Evolutionary conservation across 2,888 invertebrate genomes (phyloP).

Genomic region (Tuta absoluta): DNA sequence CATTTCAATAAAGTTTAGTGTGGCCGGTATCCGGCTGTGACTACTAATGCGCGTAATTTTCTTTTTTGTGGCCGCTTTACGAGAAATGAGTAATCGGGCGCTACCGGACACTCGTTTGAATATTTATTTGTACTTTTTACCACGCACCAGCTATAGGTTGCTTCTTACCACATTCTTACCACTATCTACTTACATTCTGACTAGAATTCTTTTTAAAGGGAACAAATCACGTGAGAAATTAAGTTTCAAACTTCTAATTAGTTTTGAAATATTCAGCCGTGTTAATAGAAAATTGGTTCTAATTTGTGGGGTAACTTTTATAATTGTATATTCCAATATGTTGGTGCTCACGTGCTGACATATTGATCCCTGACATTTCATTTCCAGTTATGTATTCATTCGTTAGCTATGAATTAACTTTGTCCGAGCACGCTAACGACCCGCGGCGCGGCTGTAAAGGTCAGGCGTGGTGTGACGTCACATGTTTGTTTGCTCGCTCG

Average conservation of each 20-base stretch:
- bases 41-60: constrained; percentile 19
- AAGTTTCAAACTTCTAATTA: neutral
- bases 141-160: neutral
- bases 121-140: constrained; percentile 15
- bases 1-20: constrained; percentile 16
- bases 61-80: constrained; percentile 20
- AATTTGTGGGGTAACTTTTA: constrained; percentile 6
- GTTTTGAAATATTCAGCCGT: constrained; percentile 1
- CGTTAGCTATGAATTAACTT: constrained; percentile 35
- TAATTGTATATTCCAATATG: constrained; percentile 10
- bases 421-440: constrained; percentile 30
- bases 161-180: neutral
- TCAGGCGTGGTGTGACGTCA: constrained; percentile 14
- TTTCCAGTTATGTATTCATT: constrained; percentile 33
- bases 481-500: neutral
- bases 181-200: neutral
- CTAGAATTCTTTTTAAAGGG: neutral
- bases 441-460: constrained; percentile 29
- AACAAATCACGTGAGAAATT: neutral
- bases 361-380: constrained; percentile 45
- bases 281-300: constrained; percentile 7
- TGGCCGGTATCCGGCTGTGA: constrained; percentile 16
- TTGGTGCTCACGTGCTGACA: constrained; percentile 23
- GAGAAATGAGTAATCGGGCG: constrained; percentile 13
- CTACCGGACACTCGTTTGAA: constrained; percentile 3